phyloP scores from a whole-genome alignment of 2,888 invertebrate species.

The Crioceris asparagi region DNA sequence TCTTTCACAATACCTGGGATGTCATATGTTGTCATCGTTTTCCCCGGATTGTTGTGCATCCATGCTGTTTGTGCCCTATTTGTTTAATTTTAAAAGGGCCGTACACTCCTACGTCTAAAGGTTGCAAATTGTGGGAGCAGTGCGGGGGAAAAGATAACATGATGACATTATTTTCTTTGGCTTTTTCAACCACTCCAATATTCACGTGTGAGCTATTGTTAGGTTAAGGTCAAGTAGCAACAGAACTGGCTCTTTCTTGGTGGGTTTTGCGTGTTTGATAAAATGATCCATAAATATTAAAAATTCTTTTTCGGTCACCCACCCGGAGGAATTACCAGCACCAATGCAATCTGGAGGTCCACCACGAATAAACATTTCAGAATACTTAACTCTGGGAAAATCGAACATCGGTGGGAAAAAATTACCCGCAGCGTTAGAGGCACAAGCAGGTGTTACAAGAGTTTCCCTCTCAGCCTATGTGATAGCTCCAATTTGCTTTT shows the following conservation, averaged over 20 bases:
- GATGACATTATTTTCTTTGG: constrained; percentile 7
- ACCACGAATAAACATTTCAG: background rate
- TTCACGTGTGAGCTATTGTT: constrained; percentile 24
- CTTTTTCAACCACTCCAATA: constrained; percentile 4
- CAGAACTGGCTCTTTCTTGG: constrained; percentile 19
- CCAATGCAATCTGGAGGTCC: constrained; percentile 1
- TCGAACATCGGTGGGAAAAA: background rate
- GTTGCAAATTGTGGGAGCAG: background rate
- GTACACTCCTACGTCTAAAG: constrained; percentile 4
- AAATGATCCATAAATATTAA: constrained; percentile 26
- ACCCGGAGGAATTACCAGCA: background rate
- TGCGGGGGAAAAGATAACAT: background rate
- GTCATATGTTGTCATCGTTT: constrained; percentile 13
- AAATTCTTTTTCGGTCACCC: constrained; percentile 16
- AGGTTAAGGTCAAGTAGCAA: constrained; percentile 24
- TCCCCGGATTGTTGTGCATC: constrained; percentile 11
- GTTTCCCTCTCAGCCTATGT: too few relatives aligned
- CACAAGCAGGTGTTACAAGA: background rate
- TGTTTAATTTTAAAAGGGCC: constrained; percentile 3
- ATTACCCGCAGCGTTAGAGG: background rate
- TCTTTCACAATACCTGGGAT: constrained; percentile 11
- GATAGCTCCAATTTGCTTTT: too few relatives aligned
- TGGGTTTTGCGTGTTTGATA: constrained; percentile 15
- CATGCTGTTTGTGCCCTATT: constrained; percentile 11
- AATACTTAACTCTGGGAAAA: background rate